Evolutionary conservation across 2,888 invertebrate genomes (phyloP).

Genomic region (Troides helena): DNA sequence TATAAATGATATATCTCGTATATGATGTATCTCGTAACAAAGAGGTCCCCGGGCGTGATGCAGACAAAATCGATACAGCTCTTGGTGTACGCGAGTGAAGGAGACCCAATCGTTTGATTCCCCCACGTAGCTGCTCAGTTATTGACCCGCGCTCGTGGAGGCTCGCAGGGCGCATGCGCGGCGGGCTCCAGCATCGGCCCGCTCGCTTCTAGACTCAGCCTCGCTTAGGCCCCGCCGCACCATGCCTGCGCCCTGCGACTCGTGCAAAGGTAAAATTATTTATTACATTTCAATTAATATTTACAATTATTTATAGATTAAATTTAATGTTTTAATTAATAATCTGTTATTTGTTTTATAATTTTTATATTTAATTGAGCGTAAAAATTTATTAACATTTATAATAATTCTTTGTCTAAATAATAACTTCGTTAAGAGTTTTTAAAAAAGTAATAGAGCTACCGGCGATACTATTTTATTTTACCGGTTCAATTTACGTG

Average conservation of each 20-base stretch:
- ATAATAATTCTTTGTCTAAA: no score
- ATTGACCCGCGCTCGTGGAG: conserved; percentile 64
- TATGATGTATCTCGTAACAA: conserved; percentile 1
- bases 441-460: not conserved
- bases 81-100: conserved; percentile 41
- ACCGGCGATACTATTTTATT: conserved; percentile 11
- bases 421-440: no score
- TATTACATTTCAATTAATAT: not conserved
- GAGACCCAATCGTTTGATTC: conserved; percentile 56
- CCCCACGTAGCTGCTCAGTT: conserved; percentile 67
- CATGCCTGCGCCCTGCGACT: conserved; percentile 74
- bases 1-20: not conserved
- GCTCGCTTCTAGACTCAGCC: conserved; percentile 40
- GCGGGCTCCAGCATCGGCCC: conserved; percentile 53
- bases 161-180: conserved; percentile 39
- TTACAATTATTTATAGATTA: not conserved
- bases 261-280: conserved; percentile 62
- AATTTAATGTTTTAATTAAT: no score
- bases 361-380: not conserved
- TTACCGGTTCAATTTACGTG: conserved; percentile 4
- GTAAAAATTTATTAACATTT: no score
- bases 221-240: conserved; percentile 40
- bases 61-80: conserved; percentile 34
- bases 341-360: not conserved
- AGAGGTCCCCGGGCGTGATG: conserved; percentile 1